These are phyloP conservation scores for Mus caroli DNA, from an alignment of 2,797 vertebrate genomes.

Conservation along the genomic window DNA sequence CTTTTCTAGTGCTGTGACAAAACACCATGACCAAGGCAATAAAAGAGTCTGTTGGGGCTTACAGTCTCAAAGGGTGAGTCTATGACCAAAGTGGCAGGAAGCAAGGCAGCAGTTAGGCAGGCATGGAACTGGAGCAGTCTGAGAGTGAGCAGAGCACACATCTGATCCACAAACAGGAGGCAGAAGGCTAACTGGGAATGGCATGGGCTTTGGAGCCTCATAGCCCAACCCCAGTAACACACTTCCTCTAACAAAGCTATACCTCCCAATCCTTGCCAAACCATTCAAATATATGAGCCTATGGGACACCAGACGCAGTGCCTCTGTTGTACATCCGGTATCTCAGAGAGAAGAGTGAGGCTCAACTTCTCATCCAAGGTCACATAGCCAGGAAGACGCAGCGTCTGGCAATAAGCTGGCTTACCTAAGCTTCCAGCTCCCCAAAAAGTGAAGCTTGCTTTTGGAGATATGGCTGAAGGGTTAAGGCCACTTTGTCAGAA, in stretches of 20 bases:
- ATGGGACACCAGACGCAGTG: no score
- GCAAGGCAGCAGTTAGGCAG: background rate
- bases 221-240: background rate
- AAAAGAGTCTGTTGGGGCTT: background rate
- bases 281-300: background rate
- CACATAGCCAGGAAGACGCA: background rate
- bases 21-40: background rate
- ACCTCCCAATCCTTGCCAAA: background rate
- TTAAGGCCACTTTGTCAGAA: background rate
- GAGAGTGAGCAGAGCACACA: background rate
- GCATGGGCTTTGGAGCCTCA: background rate
- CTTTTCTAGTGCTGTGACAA: background rate
- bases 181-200: background rate
- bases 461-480: background rate
- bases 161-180: background rate
- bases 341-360: background rate
- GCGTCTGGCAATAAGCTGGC: background rate
- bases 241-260: background rate
- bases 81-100: background rate
- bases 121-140: background rate
- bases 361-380: background rate
- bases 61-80: background rate
- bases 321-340: background rate
- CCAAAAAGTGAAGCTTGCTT: background rate
- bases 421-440: background rate